These are phyloP conservation scores for Portevinia maculata DNA, from an alignment of 2,888 invertebrate species.

Conservation along the genomic window DNA sequence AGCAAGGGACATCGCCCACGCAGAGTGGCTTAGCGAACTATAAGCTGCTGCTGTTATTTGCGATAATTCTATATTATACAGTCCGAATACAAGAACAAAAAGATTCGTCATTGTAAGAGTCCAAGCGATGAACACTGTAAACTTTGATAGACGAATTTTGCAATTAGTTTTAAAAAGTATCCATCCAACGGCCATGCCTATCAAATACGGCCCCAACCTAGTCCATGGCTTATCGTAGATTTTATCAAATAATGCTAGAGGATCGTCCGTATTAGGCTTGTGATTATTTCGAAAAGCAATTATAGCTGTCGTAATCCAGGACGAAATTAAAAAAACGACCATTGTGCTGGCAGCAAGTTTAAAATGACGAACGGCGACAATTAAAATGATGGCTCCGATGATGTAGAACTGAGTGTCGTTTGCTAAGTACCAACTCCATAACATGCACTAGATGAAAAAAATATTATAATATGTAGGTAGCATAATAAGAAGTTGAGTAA, in stretches of 20 bases:
- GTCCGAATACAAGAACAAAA: constrained; percentile 90
- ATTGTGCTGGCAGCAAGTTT: constrained; percentile 88
- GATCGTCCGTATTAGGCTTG: constrained; percentile 91
- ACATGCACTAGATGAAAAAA: constrained; percentile 88
- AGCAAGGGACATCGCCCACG: constrained; percentile 91
- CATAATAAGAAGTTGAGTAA: background rate
- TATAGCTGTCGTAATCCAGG: constrained; percentile 91
- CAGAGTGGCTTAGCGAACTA: constrained; percentile 91
- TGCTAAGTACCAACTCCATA: constrained; percentile 95
- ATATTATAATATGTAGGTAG: background rate
- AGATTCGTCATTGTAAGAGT: constrained; percentile 86
- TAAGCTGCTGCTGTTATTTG: constrained; percentile 89
- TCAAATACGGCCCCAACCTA: constrained; percentile 91
- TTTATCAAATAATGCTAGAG: constrained; percentile 92
- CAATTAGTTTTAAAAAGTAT: constrained; percentile 92
- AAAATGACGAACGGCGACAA: constrained; percentile 91
- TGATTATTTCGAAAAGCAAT: constrained; percentile 91
- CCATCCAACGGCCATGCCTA: constrained; percentile 93
- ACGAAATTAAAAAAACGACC: constrained; percentile 87
- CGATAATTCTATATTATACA: constrained; percentile 88
- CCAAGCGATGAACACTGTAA: constrained; percentile 89
- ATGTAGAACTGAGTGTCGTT: constrained; percentile 95
- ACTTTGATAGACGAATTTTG: constrained; percentile 88
- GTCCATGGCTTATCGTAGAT: constrained; percentile 96
- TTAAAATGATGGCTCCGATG: constrained; percentile 91